These are phyloP conservation scores for Miltochrista miniata DNA, from an alignment of 2,888 invertebrate species.

Conservation along the genomic window DNA sequence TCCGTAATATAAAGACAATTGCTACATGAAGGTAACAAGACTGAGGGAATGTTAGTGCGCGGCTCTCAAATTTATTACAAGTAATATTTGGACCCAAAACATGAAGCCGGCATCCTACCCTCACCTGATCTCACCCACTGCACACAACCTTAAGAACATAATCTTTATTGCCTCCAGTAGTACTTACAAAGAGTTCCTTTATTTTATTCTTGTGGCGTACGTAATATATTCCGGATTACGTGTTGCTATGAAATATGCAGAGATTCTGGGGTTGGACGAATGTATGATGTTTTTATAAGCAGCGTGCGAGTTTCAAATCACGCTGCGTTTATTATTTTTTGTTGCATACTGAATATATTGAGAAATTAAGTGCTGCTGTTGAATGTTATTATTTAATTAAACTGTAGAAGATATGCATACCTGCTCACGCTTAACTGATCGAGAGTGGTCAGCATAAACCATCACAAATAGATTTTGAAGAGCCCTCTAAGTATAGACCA, in stretches of 20 bases:
- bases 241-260: conserved; percentile 52
- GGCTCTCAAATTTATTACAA: conserved; percentile 68
- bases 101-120: conserved; percentile 36
- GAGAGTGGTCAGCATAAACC: too few species aligned
- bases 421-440: conserved; percentile 48
- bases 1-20: conserved; percentile 76
- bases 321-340: conserved; percentile 31
- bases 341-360: conserved; percentile 30
- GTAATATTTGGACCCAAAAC: conserved; percentile 65
- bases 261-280: conserved; percentile 39
- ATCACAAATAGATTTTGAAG: too few species aligned
- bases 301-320: conserved; percentile 37
- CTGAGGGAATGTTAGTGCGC: conserved; percentile 58
- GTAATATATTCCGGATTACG: conserved; percentile 56
- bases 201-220: conserved; percentile 54
- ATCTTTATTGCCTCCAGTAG: conserved; percentile 64
- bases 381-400: conserved; percentile 18
- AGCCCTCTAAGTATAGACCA: too few species aligned
- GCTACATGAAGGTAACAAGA: conserved; percentile 63
- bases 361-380: too few species aligned
- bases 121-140: conserved; percentile 44
- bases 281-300: conserved; percentile 45
- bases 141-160: conserved; percentile 62
- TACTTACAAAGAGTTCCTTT: conserved; percentile 58
- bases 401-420: conserved; percentile 21